Evolutionary conservation across 2,888 invertebrate species (phyloP), one percentile per base, ranked within the genome.

Genomic region (Odontocolon sp.): DNA sequence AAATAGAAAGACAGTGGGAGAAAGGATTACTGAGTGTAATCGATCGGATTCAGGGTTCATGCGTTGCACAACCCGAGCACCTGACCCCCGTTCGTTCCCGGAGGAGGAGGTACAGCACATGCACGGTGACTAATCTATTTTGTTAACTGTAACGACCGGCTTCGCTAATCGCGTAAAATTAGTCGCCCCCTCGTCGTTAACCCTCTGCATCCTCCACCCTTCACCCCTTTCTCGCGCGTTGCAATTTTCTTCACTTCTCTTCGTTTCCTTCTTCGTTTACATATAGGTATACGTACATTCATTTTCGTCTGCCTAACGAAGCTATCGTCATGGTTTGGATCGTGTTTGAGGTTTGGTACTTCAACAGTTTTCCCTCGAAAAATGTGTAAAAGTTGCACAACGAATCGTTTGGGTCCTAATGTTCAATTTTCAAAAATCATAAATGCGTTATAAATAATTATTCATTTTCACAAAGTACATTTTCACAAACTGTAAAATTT

Each of bases 131-230:
- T 78, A 80, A 80, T 80, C 75, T 78, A 76, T 70, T 78, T 76
- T 78, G 77, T 79, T 83, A 85, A 84, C 83, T 82, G 72, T 78
- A 77, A 74, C 82, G 80, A 82, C 71, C 81, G 76, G 78, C 80
- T 76, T 78, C 70, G 80, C 80, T 86, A 85, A 86, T 86, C 84
- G 84, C 74, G 72, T 71, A 73, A 84, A 86, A 86, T 86, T 85
- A 84, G 84, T 85, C 84, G 82, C 81, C 73, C 78, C 72, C 63
- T 52, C 61, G 59, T 79, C 74, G 74, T 79, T 77, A 79, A 77
- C 59, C 66, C 28, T 42, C 26, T 26, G 45, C 11, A 2, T 5
- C 14, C 3, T 36, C n/a, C 21, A 9, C 28, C 8, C 18, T 5
- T 28, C 23, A 8, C 4, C 36, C 9, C 23, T 21, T 21, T 28